Evolutionary conservation across 1,140 invertebrate genomes (phyloP).

Genomic region (Sinella curviseta): DNA sequence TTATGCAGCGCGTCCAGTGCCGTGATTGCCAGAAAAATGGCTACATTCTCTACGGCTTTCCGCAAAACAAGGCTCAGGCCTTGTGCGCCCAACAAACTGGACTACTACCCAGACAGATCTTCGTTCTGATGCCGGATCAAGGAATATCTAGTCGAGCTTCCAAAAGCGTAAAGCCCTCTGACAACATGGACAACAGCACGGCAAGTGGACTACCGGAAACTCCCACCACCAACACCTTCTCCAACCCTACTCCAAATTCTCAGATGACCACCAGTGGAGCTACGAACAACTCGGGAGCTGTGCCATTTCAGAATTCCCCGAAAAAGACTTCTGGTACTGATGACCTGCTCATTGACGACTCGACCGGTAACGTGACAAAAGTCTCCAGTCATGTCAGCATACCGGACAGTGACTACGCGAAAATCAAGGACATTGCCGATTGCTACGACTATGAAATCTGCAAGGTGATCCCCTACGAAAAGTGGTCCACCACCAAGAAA

Average conservation of each 20-base stretch:
- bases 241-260: too few species aligned
- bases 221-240: too few species aligned
- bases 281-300: neutral
- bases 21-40: slow-evolving; percentile 38
- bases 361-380: neutral
- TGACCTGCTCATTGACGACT: neutral
- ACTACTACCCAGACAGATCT: slow-evolving; percentile 39
- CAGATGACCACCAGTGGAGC: neutral
- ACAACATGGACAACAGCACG: too few species aligned
- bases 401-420: neutral
- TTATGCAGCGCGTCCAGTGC: slow-evolving; percentile 26
- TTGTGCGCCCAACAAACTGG: slow-evolving; percentile 36
- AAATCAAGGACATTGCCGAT: slow-evolving; percentile 29
- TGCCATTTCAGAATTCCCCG: neutral
- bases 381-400: neutral
- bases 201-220: too few species aligned
- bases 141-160: neutral
- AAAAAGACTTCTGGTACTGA: neutral
- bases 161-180: neutral
- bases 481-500: slow-evolving; percentile 29
- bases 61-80: slow-evolving; percentile 35
- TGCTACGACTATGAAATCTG: slow-evolving; percentile 32
- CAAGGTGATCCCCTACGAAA: slow-evolving; percentile 34
- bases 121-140: slow-evolving; percentile 36
- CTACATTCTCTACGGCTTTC: slow-evolving; percentile 44